These are phyloP conservation scores for Apis cerana DNA, from an alignment of 1,140 invertebrate genomes.

Conservation along the genomic window DNA sequence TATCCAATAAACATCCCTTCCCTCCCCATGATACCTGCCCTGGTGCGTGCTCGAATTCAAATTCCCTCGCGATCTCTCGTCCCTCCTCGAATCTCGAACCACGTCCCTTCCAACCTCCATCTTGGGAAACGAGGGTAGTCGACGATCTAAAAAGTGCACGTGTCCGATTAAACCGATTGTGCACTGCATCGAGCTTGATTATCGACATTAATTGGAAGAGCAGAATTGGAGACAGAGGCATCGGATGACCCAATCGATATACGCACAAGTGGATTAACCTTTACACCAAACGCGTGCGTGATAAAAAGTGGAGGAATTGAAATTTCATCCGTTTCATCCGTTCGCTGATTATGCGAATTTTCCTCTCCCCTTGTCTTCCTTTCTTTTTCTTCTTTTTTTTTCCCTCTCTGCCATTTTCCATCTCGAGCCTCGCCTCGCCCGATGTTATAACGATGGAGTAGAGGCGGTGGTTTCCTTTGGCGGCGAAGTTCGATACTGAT, in stretches of 20 bases:
- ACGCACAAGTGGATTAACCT: conserved; percentile 48
- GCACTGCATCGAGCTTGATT: conserved; percentile 62
- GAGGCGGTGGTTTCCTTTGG: no score
- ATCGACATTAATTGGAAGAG: conserved; percentile 59
- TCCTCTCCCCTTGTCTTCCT: background rate
- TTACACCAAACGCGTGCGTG: conserved; percentile 26
- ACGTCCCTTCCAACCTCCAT: no score
- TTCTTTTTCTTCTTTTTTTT: background rate
- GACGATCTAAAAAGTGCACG: conserved; percentile 42
- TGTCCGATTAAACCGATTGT: conserved; percentile 60
- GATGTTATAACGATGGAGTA: no score
- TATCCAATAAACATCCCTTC: conserved; percentile 31
- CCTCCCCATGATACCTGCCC: background rate
- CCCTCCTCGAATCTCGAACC: background rate
- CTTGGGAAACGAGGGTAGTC: background rate
- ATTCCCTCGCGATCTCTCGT: no score
- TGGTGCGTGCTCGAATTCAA: no score
- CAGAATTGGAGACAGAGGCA: conserved; percentile 8
- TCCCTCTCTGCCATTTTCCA: background rate
- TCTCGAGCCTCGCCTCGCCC: no score
- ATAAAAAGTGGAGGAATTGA: conserved; percentile 43
- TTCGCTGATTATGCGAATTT: conserved; percentile 14
- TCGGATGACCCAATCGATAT: conserved; percentile 47
- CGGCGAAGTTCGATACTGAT: no score
- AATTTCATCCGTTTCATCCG: conserved; percentile 24